phyloP scores from a whole-genome alignment of 2,113 vertebrate genomes.

The Tursiops truncatus region DNA sequence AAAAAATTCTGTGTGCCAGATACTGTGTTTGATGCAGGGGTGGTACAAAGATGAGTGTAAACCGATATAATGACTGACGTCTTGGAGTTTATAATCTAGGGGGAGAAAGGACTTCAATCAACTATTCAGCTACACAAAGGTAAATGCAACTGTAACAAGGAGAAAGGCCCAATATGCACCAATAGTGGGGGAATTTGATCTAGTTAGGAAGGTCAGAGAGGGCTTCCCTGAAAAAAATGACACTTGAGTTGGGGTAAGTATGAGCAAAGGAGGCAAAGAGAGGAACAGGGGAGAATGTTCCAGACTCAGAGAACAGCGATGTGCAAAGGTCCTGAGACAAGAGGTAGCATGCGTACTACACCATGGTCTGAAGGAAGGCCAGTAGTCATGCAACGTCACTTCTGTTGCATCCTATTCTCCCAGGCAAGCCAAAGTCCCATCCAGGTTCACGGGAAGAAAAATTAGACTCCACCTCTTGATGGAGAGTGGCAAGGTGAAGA shows the following conservation, averaged over 20 bases:
- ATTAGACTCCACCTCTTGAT: neutral
- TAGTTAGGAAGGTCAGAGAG: neutral
- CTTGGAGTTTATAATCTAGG: neutral
- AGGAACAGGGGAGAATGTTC: neutral
- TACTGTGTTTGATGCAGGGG: neutral
- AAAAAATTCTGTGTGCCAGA: neutral
- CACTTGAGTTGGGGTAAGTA: neutral
- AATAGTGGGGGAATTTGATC: neutral
- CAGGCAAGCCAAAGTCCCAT: neutral
- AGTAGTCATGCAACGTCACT: accelerated
- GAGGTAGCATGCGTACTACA: no score
- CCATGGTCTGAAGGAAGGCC: neutral
- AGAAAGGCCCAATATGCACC: neutral
- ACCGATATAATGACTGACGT: neutral
- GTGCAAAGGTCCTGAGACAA: neutral
- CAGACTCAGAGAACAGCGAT: neutral
- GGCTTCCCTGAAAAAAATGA: neutral
- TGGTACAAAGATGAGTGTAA: neutral
- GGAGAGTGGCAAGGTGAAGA: neutral
- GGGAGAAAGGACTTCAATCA: neutral
- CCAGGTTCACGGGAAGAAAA: neutral
- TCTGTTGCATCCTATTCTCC: neutral
- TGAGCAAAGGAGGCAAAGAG: neutral
- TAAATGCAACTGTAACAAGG: neutral
- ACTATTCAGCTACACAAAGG: neutral